These are phyloP conservation scores for Pollenia amentaria DNA, from an alignment of 2,888 invertebrate genomes.

Conservation along the genomic window DNA sequence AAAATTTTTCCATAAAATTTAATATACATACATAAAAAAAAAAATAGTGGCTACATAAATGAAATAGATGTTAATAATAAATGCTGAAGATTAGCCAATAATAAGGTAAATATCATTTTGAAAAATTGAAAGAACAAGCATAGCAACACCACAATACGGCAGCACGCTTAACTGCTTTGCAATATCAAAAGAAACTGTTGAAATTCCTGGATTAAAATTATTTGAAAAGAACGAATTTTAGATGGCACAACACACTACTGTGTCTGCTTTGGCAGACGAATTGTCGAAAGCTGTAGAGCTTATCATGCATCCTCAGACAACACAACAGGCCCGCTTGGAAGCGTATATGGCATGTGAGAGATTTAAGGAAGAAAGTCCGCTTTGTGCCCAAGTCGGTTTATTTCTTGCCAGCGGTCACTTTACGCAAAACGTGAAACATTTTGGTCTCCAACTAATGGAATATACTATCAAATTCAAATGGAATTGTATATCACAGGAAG, in stretches of 20 bases:
- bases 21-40: slow-evolving; percentile 17
- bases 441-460: slow-evolving; percentile 96
- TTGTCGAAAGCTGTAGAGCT: slow-evolving; percentile 92
- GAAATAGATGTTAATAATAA: slow-evolving; percentile 2
- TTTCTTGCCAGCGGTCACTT: slow-evolving; percentile 91
- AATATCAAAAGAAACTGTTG: slow-evolving; percentile 40
- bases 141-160: slow-evolving; percentile 2
- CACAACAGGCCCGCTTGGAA: slow-evolving; percentile 91
- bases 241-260: slow-evolving; percentile 82
- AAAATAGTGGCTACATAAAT: slow-evolving; percentile 9
- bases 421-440: slow-evolving; percentile 93
- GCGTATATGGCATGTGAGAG: slow-evolving; percentile 94
- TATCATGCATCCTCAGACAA: slow-evolving; percentile 91
- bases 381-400: slow-evolving; percentile 94
- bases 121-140: slow-evolving; percentile 51
- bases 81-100: neutral
- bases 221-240: neutral
- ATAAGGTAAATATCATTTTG: neutral
- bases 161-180: slow-evolving; percentile 59
- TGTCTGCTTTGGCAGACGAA: slow-evolving; percentile 87
- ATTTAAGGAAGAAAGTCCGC: slow-evolving; percentile 88
- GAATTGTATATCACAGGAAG: slow-evolving; percentile 94
- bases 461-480: slow-evolving; percentile 96
- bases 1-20: slow-evolving; percentile 70
- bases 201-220: slow-evolving; percentile 15